These are phyloP conservation scores for Panthera uncia DNA, from an alignment of 2,113 vertebrate genomes.

Conservation along the genomic window DNA sequence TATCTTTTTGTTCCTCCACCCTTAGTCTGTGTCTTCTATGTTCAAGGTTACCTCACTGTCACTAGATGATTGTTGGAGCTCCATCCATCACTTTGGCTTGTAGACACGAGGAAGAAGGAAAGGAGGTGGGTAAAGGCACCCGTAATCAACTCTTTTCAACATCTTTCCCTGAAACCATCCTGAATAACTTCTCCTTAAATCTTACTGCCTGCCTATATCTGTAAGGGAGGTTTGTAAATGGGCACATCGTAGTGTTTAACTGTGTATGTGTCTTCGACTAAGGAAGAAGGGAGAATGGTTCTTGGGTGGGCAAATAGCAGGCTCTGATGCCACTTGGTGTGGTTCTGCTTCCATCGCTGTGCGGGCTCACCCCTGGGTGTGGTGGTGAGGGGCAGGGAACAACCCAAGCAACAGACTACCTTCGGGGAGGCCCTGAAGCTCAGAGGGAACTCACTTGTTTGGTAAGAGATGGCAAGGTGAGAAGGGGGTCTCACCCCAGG, in stretches of 20 bases:
- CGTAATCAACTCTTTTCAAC: not conserved
- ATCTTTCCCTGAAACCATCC: not conserved
- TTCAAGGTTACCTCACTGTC: not conserved
- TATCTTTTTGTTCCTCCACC: not conserved
- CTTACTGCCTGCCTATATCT: not conserved
- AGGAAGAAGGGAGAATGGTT: not conserved
- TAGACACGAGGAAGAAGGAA: not conserved
- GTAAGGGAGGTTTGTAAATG: not conserved
- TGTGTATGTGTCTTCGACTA: not conserved
- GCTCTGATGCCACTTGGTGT: not conserved
- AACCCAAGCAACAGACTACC: not conserved
- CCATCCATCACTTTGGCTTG: not conserved
- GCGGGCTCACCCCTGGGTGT: accelerated
- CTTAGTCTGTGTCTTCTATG: not conserved
- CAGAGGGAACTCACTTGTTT: not conserved
- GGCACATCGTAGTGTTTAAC: not conserved
- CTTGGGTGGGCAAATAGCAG: not conserved
- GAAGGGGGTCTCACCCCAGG: not conserved
- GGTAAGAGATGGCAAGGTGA: not conserved
- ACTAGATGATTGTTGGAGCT: not conserved
- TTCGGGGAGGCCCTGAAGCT: too few relatives aligned
- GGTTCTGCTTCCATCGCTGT: accelerated
- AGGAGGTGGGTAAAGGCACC: not conserved
- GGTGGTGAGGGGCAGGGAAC: not conserved
- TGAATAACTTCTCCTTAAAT: not conserved